Evolutionary conservation across 2,888 invertebrate species (phyloP).

Genomic region (Digitonthophagus gazella): DNA sequence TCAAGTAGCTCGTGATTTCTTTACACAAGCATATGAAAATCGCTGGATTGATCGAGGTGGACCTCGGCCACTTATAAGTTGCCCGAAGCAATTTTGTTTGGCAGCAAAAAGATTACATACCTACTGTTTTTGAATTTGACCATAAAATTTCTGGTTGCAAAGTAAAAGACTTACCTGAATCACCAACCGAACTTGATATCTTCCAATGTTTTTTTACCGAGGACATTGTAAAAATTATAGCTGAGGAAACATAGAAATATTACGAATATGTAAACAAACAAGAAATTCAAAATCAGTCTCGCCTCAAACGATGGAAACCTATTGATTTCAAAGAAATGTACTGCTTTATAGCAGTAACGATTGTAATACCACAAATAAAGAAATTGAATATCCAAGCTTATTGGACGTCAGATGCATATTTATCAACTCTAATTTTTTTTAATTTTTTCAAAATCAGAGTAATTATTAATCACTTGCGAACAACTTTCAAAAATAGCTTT

Average conservation of each 20-base stretch:
- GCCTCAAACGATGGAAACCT: conserved; percentile 4
- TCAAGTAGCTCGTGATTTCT: no score
- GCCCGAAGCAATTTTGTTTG: conserved; percentile 8
- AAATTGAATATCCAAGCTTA: no score
- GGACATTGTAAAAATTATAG: conserved; percentile 6
- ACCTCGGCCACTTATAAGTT: no score
- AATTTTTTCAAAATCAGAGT: no score
- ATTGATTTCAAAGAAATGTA: conserved; percentile 17
- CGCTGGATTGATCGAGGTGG: no score
- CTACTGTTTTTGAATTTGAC: conserved; percentile 10
- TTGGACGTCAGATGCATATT: no score
- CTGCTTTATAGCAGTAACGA: conserved; percentile 8
- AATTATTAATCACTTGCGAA: no score
- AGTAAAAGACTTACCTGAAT: conserved; percentile 2
- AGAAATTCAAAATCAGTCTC: not conserved
- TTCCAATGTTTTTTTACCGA: conserved; percentile 14
- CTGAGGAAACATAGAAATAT: conserved; percentile 19
- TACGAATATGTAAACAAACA: conserved; percentile 14
- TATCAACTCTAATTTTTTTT: no score
- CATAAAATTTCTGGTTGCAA: not conserved
- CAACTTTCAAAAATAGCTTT: no score
- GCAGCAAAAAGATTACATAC: conserved; percentile 4
- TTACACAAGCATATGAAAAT: no score
- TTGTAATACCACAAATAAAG: no score
- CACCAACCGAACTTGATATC: conserved; percentile 11